Evolutionary conservation across 2,797 vertebrate species (phyloP).

Genomic region (Vultur gryphus): DNA sequence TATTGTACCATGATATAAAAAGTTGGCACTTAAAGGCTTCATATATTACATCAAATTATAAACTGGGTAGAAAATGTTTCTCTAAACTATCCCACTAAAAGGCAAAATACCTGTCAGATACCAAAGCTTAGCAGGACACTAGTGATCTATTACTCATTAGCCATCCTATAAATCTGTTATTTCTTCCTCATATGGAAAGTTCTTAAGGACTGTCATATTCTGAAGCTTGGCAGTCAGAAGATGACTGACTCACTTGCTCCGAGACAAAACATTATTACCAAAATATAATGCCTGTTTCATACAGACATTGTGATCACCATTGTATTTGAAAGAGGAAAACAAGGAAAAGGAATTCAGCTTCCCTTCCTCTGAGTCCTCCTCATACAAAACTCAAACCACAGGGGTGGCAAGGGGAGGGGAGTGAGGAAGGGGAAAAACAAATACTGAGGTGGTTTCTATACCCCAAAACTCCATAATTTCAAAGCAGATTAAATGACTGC

Average conservation of each 20-base stretch:
- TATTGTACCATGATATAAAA: rapidly evolving
- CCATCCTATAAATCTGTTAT: background rate
- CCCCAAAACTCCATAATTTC: background rate
- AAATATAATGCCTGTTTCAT: constrained; percentile 14
- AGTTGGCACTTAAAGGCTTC: background rate
- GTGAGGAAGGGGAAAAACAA: constrained; percentile 9
- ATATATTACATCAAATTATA: background rate
- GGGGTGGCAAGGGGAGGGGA: constrained; percentile 5
- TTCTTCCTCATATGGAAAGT: constrained; percentile 17
- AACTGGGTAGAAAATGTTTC: background rate
- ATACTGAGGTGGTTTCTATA: background rate
- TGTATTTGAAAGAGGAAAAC: constrained; percentile 47
- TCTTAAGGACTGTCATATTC: background rate
- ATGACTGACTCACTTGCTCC: constrained; percentile 43
- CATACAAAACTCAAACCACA: constrained; percentile 54
- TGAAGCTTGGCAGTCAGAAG: background rate
- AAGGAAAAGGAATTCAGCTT: constrained; percentile 57
- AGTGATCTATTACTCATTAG: background rate
- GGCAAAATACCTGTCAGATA: constrained; percentile 5
- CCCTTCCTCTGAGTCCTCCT: constrained; percentile 43
- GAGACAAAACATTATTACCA: constrained; percentile 22
- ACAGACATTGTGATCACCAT: constrained; percentile 22
- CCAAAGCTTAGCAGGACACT: background rate
- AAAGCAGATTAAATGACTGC: background rate
- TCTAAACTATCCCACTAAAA: background rate